Conservation (phyloP, 2,888 invertebrate genomes). For the Dolichomitus sp. region DNA sequence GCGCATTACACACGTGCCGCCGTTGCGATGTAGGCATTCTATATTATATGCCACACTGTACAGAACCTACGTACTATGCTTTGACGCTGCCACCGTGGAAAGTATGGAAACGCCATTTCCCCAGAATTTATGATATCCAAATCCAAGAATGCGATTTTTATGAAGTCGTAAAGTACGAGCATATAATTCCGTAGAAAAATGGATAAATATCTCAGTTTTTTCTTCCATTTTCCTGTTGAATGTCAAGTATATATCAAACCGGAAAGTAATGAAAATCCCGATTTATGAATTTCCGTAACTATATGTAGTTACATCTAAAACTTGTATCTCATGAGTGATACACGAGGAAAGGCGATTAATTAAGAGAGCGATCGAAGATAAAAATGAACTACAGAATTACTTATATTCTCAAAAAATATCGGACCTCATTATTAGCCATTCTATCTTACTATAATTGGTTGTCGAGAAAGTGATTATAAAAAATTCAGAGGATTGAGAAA, state of each 20-base stretch:
- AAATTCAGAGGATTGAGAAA: neutral
- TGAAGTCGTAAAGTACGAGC: conserved; percentile 4
- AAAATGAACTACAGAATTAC: no score
- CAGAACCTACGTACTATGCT: conserved; percentile 4
- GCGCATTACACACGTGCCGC: conserved; percentile 3
- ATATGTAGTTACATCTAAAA: no score
- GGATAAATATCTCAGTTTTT: neutral
- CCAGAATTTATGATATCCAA: conserved; percentile 8
- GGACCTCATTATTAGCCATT: no score
- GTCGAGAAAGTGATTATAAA: no score
- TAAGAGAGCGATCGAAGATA: no score
- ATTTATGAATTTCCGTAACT: neutral
- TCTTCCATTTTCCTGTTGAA: neutral
- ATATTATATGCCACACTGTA: neutral
- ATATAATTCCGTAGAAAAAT: neutral
- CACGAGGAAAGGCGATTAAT: neutral
- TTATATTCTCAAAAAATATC: no score
- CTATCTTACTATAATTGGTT: no score
- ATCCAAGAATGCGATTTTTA: conserved; percentile 18
- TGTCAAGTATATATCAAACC: neutral
- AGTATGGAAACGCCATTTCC: conserved; percentile 1
- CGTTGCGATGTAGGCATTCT: neutral
- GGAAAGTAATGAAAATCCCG: neutral
- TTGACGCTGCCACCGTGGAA: neutral
- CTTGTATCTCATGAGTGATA: neutral